Evolutionary conservation across 2,888 invertebrate species (phyloP).

Genomic region (Gymnoscelis rufifasciata): DNA sequence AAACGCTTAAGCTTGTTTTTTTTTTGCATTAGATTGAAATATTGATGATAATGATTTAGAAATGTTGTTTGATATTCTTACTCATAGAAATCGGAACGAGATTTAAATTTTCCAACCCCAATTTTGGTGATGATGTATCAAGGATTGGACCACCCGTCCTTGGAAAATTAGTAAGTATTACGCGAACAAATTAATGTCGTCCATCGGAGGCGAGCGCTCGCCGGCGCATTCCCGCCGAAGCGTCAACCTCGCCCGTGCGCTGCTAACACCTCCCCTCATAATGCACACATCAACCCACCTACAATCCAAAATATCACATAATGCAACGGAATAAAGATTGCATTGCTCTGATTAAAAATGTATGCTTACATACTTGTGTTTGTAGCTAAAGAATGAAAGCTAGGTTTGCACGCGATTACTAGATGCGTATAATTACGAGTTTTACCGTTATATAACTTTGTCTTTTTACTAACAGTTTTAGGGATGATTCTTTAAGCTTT

Average conservation of each 20-base stretch:
- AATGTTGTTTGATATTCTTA: too few species aligned
- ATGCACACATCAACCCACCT: conserved; percentile 29
- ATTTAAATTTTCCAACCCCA: too few species aligned
- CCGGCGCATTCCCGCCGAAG: conserved; percentile 65
- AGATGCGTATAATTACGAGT: too few species aligned
- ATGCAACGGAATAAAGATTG: conserved; percentile 43
- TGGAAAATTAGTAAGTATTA: too few species aligned
- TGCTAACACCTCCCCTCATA: conserved; percentile 36
- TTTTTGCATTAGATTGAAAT: too few species aligned
- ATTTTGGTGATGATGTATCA: neutral
- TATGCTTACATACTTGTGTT: conserved; percentile 18
- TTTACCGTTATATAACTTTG: too few species aligned
- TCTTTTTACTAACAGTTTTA: too few species aligned
- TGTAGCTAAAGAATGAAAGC: conserved; percentile 28
- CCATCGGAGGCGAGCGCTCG: conserved; percentile 40
- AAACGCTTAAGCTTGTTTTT: too few species aligned
- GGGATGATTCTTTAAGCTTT: too few species aligned
- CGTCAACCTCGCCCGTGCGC: conserved; percentile 63
- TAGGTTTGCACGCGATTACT: conserved; percentile 21
- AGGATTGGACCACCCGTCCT: neutral
- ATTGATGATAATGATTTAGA: too few species aligned
- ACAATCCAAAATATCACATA: conserved; percentile 35
- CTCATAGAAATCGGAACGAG: too few species aligned
- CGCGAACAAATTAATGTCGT: conserved; percentile 40
- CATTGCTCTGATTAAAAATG: conserved; percentile 32